Conservation (phyloP, 1,140 invertebrate species). For the Schlechtendalia chinensis region DNA sequence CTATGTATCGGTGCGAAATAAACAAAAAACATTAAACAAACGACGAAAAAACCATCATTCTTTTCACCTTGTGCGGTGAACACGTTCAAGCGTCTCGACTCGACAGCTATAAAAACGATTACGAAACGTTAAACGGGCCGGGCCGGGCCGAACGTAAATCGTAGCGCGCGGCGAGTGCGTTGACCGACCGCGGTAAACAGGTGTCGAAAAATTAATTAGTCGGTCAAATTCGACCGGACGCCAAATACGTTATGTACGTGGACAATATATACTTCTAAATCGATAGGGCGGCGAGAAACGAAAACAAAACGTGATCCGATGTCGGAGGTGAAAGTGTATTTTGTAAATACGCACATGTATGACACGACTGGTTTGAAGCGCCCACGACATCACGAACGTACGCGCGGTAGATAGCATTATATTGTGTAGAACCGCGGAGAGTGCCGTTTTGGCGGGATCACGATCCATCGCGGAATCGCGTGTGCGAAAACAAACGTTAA, state of each 20-base stretch:
- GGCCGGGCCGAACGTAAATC: too few species aligned
- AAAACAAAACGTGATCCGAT: conserved; percentile 30
- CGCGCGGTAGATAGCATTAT: too few species aligned
- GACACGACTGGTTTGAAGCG: conserved; percentile 28
- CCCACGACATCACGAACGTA: conserved; percentile 31
- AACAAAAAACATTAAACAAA: too few species aligned
- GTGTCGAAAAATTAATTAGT: conserved; percentile 42
- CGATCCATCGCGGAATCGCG: background rate
- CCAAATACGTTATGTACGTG: too few species aligned
- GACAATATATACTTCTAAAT: background rate
- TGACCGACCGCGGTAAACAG: conserved; percentile 26
- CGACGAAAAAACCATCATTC: too few species aligned
- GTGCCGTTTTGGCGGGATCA: conserved; percentile 41
- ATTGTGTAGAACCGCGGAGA: background rate
- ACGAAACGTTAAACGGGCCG: conserved; percentile 13
- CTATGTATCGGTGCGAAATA: too few species aligned
- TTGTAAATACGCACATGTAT: background rate
- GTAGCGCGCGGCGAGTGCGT: background rate
- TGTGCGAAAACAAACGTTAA: conserved; percentile 13
- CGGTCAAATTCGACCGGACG: background rate
- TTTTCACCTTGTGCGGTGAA: too few species aligned
- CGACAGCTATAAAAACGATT: too few species aligned
- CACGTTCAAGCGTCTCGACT: too few species aligned
- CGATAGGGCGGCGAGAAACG: background rate
- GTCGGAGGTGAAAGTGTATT: conserved; percentile 43